Evolutionary conservation across 1,140 invertebrate species (phyloP).

Genomic region (Trichonephila clavata): DNA sequence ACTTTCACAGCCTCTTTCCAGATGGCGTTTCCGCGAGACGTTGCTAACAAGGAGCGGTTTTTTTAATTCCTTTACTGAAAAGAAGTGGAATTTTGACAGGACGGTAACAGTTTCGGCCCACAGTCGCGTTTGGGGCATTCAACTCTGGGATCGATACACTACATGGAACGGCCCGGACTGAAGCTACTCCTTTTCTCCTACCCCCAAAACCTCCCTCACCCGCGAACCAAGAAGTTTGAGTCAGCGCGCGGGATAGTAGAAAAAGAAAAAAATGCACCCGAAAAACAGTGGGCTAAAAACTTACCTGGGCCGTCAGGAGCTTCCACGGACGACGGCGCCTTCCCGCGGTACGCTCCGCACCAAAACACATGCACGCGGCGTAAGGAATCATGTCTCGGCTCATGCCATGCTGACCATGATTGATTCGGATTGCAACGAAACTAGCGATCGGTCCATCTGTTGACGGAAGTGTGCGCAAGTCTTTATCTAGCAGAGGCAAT

Average conservation of each 20-base stretch:
- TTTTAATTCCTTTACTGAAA: background rate
- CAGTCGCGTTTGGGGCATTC: background rate
- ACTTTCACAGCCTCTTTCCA: background rate
- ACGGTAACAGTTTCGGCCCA: background rate
- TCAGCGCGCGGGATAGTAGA: background rate
- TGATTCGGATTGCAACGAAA: slow-evolving; percentile 5
- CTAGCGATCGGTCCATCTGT: slow-evolving; percentile 40
- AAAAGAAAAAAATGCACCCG: no score
- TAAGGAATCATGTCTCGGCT: slow-evolving; percentile 66
- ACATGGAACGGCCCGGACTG: slow-evolving; percentile 3
- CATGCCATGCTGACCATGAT: slow-evolving; percentile 27
- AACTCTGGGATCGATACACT: slow-evolving; percentile 6
- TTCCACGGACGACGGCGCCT: slow-evolving; percentile 43
- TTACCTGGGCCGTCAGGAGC: slow-evolving; percentile 60
- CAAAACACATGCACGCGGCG: slow-evolving; percentile 64
- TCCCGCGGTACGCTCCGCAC: slow-evolving; percentile 36
- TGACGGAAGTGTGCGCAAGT: slow-evolving; percentile 42
- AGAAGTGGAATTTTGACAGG: background rate
- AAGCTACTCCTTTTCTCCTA: background rate
- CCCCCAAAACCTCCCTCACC: background rate
- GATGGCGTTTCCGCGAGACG: background rate
- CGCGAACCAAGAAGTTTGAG: background rate
- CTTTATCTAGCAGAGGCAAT: background rate
- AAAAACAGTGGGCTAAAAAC: slow-evolving; percentile 28
- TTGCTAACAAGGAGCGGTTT: background rate